phyloP scores from a whole-genome alignment of 2,797 vertebrate species.

The Euthynnus affinis region DNA sequence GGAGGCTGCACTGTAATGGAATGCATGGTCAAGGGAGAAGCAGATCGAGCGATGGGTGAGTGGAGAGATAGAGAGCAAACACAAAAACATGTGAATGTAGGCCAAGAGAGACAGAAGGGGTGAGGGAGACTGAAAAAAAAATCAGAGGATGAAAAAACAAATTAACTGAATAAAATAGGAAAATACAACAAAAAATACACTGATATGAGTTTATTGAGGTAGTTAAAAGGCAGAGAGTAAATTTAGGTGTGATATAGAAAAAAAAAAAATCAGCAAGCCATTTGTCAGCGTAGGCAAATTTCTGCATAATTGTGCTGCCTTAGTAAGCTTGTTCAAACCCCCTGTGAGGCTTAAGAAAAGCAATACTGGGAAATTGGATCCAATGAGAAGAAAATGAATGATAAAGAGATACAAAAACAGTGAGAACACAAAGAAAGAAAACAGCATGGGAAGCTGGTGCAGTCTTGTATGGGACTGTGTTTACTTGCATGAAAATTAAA shows the following conservation, averaged over 20 bases:
- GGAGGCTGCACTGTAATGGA: constrained; percentile 79
- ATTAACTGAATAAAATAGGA: constrained; percentile 49
- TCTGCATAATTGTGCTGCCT: constrained; percentile 63
- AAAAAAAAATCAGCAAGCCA: constrained; percentile 45
- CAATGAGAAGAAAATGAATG: constrained; percentile 66
- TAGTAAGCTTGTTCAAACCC: constrained; percentile 66
- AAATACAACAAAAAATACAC: constrained; percentile 30
- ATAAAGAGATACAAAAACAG: constrained; percentile 47
- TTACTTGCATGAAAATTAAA: constrained; percentile 40
- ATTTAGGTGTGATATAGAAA: constrained; percentile 42
- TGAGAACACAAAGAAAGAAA: constrained; percentile 35
- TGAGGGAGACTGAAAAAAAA: constrained; percentile 30
- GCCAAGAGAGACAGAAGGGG: constrained; percentile 40
- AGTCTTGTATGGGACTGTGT: not conserved
- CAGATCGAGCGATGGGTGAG: constrained; percentile 43
- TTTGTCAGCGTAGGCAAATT: constrained; percentile 68
- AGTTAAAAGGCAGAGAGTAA: constrained; percentile 35
- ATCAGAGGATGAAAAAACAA: constrained; percentile 39
- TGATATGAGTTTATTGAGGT: constrained; percentile 24
- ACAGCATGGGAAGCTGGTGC: constrained; percentile 33
- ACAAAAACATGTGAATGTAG: constrained; percentile 62
- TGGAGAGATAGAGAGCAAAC: constrained; percentile 59
- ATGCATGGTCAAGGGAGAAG: constrained; percentile 74
- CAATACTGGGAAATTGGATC: constrained; percentile 61
- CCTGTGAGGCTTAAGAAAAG: constrained; percentile 67